Conservation (phyloP, 1,140 invertebrate species). For the Bemisia tabaci region DNA sequence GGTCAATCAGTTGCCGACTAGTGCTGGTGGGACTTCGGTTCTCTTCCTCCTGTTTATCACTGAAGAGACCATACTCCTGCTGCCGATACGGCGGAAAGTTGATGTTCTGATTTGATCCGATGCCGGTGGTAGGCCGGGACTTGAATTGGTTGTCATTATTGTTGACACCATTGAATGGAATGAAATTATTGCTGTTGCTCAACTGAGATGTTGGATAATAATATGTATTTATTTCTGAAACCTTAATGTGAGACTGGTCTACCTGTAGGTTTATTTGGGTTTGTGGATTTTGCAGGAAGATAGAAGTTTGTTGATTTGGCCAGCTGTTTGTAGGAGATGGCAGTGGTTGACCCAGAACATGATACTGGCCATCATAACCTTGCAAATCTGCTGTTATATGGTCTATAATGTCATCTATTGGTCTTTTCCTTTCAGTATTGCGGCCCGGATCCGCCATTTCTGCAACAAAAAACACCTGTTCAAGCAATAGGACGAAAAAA, state of each 20-base stretch:
- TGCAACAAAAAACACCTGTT: background rate
- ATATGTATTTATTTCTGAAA: slow-evolving; percentile 18
- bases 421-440: slow-evolving; percentile 24
- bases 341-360: slow-evolving; percentile 36
- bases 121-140: background rate
- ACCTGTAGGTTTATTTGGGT: slow-evolving; percentile 3
- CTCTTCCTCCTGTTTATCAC: slow-evolving; percentile 23
- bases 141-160: background rate
- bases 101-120: background rate
- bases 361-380: slow-evolving; percentile 40
- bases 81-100: slow-evolving; percentile 9
- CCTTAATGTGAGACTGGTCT: slow-evolving; percentile 24
- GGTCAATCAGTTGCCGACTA: slow-evolving; percentile 46
- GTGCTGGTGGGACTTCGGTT: slow-evolving; percentile 25
- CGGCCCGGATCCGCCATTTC: background rate
- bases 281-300: slow-evolving; percentile 11
- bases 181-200: slow-evolving; percentile 25
- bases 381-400: slow-evolving; percentile 44
- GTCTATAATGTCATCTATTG: slow-evolving; percentile 45
- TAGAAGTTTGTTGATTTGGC: slow-evolving; percentile 2
- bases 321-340: slow-evolving; percentile 21
- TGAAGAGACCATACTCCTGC: slow-evolving; percentile 18
- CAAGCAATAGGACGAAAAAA: too few species aligned
- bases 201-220: background rate
- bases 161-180: slow-evolving; percentile 7